phyloP scores from a whole-genome alignment of 1,140 invertebrate genomes.

The Acarapis woodi region DNA sequence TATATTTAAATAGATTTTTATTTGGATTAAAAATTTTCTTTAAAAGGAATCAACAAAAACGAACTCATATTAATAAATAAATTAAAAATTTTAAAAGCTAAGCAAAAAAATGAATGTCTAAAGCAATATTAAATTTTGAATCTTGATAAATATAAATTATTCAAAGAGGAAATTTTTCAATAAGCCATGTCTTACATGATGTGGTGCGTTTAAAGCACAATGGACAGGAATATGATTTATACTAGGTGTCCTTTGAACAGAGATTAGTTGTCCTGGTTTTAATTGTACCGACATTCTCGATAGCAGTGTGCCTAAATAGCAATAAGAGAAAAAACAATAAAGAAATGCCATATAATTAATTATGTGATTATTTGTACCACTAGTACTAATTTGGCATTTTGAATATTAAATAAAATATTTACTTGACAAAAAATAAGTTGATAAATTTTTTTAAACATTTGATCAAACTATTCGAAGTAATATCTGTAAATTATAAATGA shows the following conservation, averaged over 20 bases:
- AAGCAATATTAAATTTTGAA: too few species aligned
- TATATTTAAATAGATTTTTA: too few species aligned
- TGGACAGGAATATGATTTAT: slow-evolving; percentile 3
- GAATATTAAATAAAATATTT: too few species aligned
- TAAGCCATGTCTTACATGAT: slow-evolving; percentile 11
- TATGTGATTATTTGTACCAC: not conserved
- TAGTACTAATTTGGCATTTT: not conserved
- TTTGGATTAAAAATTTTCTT: too few species aligned
- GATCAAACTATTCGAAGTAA: not conserved
- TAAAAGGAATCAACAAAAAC: too few species aligned
- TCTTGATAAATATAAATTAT: too few species aligned
- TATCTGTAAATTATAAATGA: not conserved
- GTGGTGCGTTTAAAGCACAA: slow-evolving; percentile 11
- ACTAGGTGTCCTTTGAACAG: slow-evolving; percentile 9
- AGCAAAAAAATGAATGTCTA: too few species aligned
- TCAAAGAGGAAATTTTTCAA: too few species aligned
- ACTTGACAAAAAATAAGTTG: too few species aligned
- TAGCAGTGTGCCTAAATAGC: slow-evolving; percentile 8
- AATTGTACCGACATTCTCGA: slow-evolving; percentile 12
- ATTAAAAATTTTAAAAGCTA: too few species aligned
- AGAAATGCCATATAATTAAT: not conserved
- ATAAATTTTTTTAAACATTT: slow-evolving; percentile 1
- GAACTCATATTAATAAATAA: too few species aligned
- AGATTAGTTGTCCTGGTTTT: slow-evolving; percentile 11
- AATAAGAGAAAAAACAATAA: not conserved